Base-by-base conservation (phyloP, 2,797 vertebrate genomes). In the Hoplostethus mediterraneus region DNA sequence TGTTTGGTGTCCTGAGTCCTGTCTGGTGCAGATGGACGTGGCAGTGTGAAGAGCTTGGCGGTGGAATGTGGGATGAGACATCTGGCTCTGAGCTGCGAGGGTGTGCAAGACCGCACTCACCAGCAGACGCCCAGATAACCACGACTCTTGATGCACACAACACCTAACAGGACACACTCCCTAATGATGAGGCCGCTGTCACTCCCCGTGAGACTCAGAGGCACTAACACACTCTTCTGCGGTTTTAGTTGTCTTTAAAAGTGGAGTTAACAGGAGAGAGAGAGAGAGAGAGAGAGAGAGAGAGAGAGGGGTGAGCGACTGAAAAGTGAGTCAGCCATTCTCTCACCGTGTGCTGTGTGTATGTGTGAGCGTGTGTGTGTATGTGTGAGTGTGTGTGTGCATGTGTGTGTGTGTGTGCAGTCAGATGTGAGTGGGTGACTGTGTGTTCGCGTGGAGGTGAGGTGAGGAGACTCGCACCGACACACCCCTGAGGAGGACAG, bases 41-140 rank as follows among this genome's bases (percentile, higher is more conserved):
- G 63, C 55, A 75, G 64, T 48, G 75, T 58, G 67, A 83, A 75
- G 74, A 62, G 63, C 49, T 82, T 85, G 81, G 74, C 74, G 77
- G 65, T 76, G 65, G 30, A 56, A 52, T 68, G 55, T 76, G 75
- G 75, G 75, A 78, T 13, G 57, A 71, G 79, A 79, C 79, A 85
- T 87, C 87, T 82, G 80, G 80, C 80, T 80, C 45, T 71, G 73
- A 73, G 70, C 75, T 77, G 73, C 79, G 1, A 81, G 79, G 82
- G 67, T 81, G 81, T 67, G 63, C 75, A 85, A 85, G 64, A 65
- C 66, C 75, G 76, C 76, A 70, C 67, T 82, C 68, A 76, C 73
- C 70, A 72, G 75, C 70, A 72, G 75, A 85, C 85, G 75, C 64
- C 73, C 56, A 12, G 60, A 66, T 83, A 76, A 85, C 78, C 82